These are phyloP conservation scores for Oncorhynchus clarkii DNA, from an alignment of 2,113 vertebrate species.

Conservation along the genomic window DNA sequence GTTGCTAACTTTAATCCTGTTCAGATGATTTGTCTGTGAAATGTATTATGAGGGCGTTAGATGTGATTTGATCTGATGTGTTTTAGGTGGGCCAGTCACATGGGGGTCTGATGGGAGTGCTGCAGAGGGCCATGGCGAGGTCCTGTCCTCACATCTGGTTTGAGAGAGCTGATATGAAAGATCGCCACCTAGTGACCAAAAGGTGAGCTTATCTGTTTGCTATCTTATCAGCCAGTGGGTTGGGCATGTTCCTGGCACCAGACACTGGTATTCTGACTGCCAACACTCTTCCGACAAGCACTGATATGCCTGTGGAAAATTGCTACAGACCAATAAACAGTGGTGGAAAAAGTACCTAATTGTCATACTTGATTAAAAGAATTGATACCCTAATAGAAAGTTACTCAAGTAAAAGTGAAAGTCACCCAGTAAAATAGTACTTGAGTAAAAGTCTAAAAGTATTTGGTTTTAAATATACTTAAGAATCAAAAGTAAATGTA, in stretches of 20 bases:
- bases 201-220: conserved; percentile 68
- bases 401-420: too few relatives aligned
- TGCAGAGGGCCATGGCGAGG: conserved; percentile 91
- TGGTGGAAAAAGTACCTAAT: too few relatives aligned
- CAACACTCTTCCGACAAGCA: conserved; percentile 13
- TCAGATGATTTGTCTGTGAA: too few relatives aligned
- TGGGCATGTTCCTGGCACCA: conserved; percentile 31
- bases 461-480: too few relatives aligned
- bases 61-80: not conserved
- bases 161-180: conserved; percentile 93
- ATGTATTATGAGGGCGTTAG: too few relatives aligned
- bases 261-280: not conserved
- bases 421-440: too few relatives aligned
- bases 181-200: conserved; percentile 93
- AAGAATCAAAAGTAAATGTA: too few relatives aligned
- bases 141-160: conserved; percentile 98
- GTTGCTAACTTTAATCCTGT: too few relatives aligned
- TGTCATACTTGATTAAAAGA: too few relatives aligned
- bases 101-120: conserved; percentile 89
- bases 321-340: not conserved
- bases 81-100: conserved; percentile 93
- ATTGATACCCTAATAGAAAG: too few relatives aligned
- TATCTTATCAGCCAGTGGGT: not conserved
- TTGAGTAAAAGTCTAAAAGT: too few relatives aligned
- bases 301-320: conserved; percentile 22